These are phyloP conservation scores for Heliocidaris tuberculata DNA, from an alignment of 35 echinoderm and acorn worm genomes.

Conservation along the genomic window DNA sequence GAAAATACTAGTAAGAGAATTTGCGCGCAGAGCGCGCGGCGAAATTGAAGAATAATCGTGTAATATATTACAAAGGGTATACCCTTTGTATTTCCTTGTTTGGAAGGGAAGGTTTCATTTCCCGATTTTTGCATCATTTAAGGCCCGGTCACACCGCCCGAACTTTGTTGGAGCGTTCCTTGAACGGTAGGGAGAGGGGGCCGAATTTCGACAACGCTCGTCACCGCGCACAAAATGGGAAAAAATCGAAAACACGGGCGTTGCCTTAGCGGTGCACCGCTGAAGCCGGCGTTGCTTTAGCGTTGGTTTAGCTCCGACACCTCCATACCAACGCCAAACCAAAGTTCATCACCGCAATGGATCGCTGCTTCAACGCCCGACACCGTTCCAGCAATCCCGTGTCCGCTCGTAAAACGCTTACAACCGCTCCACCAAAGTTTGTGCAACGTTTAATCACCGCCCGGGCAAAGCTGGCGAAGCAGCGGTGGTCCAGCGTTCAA, in stretches of 20 bases:
- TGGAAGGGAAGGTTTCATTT: too few relatives aligned
- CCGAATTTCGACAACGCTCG: slow-evolving; percentile 41
- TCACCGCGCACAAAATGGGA: slow-evolving; percentile 34
- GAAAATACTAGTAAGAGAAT: too few relatives aligned
- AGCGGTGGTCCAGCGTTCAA: slow-evolving; percentile 37
- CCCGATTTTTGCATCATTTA: too few relatives aligned
- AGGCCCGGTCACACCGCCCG: slow-evolving; percentile 26
- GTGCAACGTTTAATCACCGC: slow-evolving; percentile 27
- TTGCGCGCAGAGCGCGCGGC: too few relatives aligned
- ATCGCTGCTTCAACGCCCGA: slow-evolving; percentile 44
- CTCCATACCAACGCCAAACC: slow-evolving; percentile 43
- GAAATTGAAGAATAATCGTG: too few relatives aligned
- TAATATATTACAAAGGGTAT: too few relatives aligned
- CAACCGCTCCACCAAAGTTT: slow-evolving; percentile 38
- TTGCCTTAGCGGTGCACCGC: not conserved
- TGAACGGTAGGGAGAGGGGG: slow-evolving; percentile 38
- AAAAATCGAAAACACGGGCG: not conserved
- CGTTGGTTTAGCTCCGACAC: slow-evolving; percentile 31
- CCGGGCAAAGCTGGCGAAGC: slow-evolving; percentile 37
- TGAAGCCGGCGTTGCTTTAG: slow-evolving; percentile 5
- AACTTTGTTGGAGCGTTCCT: slow-evolving; percentile 29
- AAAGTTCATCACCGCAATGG: slow-evolving; percentile 34
- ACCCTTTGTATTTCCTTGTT: too few relatives aligned
- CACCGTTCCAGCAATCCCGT: slow-evolving; percentile 29
- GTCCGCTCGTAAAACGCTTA: slow-evolving; percentile 41